A percentile compares a stretch with the other conserved stretches of the same genome.
Evolutionary conservation across 2,113 vertebrate genomes (phyloP).

Genomic region (Myrmecophaga tridactyla): DNA sequence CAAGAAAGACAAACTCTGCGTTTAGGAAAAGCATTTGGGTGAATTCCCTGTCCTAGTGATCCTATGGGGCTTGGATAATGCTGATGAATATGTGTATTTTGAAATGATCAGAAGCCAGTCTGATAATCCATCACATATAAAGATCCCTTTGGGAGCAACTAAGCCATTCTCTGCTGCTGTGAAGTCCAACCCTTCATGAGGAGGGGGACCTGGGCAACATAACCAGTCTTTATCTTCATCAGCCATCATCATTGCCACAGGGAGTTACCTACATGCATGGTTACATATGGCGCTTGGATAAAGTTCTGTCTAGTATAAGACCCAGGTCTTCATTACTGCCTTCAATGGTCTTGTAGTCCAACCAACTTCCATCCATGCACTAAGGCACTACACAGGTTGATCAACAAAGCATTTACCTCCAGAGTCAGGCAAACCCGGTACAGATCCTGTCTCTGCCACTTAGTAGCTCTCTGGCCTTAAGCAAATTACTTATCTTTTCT

Average conservation of each 20-base stretch:
- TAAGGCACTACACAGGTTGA: rapidly evolving
- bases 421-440: background rate
- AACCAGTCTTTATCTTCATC: conserved; percentile 31
- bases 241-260: background rate
- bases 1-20: conserved; percentile 2
- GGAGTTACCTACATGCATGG: background rate
- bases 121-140: conserved; percentile 39
- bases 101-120: background rate
- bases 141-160: conserved; percentile 47
- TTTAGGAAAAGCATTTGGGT: conserved; percentile 40
- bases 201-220: background rate
- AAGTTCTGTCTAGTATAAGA: background rate
- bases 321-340: background rate
- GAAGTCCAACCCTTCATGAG: background rate
- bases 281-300: background rate
- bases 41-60: background rate
- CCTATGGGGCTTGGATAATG: conserved; percentile 11
- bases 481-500: background rate
- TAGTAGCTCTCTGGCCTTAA: background rate
- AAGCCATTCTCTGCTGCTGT: background rate
- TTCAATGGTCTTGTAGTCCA: background rate
- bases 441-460: background rate
- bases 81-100: conserved; percentile 57
- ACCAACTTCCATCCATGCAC: background rate
- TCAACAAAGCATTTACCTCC: background rate